Conservation (phyloP, 2,888 invertebrate genomes). For the Acanthosepion lycidas region DNA sequence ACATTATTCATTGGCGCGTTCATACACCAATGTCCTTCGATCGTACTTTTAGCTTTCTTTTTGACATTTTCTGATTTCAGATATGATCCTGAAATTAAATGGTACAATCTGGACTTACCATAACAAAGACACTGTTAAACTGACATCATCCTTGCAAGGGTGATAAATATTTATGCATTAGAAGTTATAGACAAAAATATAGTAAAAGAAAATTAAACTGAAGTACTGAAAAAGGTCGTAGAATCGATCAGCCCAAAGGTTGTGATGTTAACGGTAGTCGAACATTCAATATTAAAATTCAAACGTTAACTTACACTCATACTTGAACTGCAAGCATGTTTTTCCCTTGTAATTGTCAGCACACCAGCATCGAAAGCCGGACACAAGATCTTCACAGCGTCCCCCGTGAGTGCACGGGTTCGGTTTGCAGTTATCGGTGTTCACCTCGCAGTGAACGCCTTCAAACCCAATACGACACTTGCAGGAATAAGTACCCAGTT, state of each 20-base stretch:
- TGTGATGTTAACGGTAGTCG: neutral
- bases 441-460: neutral
- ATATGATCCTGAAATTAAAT: no score
- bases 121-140: no score
- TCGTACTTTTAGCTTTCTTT: no score
- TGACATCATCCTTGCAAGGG: no score
- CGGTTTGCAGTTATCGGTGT: neutral
- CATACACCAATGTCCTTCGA: no score
- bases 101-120: no score
- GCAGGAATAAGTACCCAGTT: conserved; percentile 25
- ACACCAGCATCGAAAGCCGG: conserved; percentile 1
- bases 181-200: no score
- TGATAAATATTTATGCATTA: no score
- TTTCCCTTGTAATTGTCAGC: neutral
- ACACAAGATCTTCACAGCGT: neutral
- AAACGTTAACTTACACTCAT: neutral
- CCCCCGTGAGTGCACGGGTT: conserved; percentile 38
- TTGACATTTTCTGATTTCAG: no score
- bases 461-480: neutral
- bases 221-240: no score
- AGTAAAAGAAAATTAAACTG: no score
- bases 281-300: neutral
- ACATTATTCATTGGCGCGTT: no score
- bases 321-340: neutral
- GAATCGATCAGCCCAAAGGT: neutral